A percentile compares a stretch with the other conserved stretches of the same genome.
phyloP scores from a whole-genome alignment of 92 coral and sea anemone species.

The Umimayanthus kanabou region DNA sequence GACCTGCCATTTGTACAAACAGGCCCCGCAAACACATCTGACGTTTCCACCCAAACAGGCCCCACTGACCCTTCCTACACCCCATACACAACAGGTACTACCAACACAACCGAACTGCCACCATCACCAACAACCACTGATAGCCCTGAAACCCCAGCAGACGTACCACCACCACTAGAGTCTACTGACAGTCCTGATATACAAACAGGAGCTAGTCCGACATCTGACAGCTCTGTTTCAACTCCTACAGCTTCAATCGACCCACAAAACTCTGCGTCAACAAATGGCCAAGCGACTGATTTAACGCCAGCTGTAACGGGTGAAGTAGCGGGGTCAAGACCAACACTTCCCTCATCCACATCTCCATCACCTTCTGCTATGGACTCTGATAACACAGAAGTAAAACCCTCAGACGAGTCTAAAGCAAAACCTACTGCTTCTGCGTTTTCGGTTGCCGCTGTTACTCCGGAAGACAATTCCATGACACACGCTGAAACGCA shows the following conservation, averaged over 20 bases:
- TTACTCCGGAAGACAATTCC: neutral
- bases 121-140: neutral
- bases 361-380: neutral
- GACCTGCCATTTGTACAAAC: neutral
- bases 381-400: neutral
- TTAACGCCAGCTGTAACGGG: neutral
- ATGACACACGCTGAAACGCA: conserved; percentile 3
- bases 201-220: neutral
- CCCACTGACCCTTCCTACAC: neutral
- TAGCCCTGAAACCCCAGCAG: neutral
- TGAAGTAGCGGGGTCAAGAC: neutral
- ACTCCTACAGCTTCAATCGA: neutral
- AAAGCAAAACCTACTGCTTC: neutral
- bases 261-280: neutral
- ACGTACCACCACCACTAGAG: neutral
- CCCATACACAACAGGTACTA: neutral
- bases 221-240: neutral
- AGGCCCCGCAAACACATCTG: neutral
- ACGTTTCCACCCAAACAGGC: neutral
- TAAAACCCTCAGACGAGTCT: neutral
- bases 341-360: neutral
- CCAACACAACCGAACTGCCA: neutral
- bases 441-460: neutral
- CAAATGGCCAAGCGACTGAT: neutral
- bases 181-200: neutral